Conservation (phyloP, 2,888 invertebrate genomes). For the Congeria kusceri region DNA sequence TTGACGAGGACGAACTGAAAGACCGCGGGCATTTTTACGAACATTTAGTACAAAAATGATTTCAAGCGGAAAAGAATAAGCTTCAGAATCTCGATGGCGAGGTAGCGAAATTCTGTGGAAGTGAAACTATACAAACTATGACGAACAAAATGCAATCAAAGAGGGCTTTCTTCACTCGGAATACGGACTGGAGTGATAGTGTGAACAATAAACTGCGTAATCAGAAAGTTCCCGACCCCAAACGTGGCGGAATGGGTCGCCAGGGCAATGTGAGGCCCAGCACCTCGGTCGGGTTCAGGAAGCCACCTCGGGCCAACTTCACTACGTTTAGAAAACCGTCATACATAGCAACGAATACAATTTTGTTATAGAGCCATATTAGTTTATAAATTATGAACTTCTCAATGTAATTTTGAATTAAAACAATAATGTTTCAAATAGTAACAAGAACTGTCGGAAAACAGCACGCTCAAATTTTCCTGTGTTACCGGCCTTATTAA, state of each 20-base stretch:
- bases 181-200: constrained; percentile 28
- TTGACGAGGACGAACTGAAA: constrained; percentile 61
- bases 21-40: constrained; percentile 57
- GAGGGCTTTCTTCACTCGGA: constrained; percentile 31
- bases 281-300: not conserved
- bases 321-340: not conserved
- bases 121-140: constrained; percentile 60
- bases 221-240: not conserved
- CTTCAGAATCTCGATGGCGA: constrained; percentile 45
- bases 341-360: not conserved
- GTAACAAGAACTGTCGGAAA: too few relatives aligned
- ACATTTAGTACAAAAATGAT: constrained; percentile 50
- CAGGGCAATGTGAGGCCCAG: not conserved
- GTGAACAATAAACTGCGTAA: not conserved
- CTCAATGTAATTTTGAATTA: too few relatives aligned
- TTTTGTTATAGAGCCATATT: too few relatives aligned
- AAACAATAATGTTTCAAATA: too few relatives aligned
- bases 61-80: constrained; percentile 50
- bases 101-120: constrained; percentile 59
- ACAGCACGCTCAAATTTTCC: too few relatives aligned
- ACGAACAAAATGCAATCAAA: constrained; percentile 45
- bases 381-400: too few relatives aligned
- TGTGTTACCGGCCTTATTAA: too few relatives aligned
- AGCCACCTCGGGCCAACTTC: not conserved
- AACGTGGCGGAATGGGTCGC: not conserved